Evolutionary conservation across 35 echinoderm and acorn worm genomes (phyloP), one percentile per base, ranked within the genome.

Genomic region (Lytechinus pictus): DNA sequence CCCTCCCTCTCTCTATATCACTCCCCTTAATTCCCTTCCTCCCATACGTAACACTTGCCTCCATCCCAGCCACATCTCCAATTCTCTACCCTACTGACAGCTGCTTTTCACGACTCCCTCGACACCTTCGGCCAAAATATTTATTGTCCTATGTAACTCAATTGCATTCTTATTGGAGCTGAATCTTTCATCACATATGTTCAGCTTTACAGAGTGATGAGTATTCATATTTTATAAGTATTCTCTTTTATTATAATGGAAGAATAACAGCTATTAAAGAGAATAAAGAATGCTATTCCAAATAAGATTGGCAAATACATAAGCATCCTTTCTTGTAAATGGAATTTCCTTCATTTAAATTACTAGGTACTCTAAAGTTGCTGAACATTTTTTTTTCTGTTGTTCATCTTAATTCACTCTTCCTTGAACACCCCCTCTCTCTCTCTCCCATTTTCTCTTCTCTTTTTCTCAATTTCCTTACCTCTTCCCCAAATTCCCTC

Each of bases 101-200:
- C 61, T 71, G 61, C 14, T 71, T 71, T 71, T 71, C 61, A 71
- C 24, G 16, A 19, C 14, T 71, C 61, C 61, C 61, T 16, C 6
- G 61, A 71, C 61, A 71, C 61, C 61, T 71, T 21, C 6, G 24
- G 12, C 10, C 14, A 14, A 71, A 71, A 71, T 71, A 71, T 71
- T 71, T 21, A 71, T 71, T 13, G 61, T 71, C 61, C 61, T 71
- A 21, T 71, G 61, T 71, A 71, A 60, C 57, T 19, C 12, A 71
- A 71, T 71, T 71, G 61, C 61, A 71, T 71, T 71, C 61, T 71
- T 71, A 71, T 71, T 71, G 61, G 61, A 71, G 33, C 61, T 71
- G 61, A 21, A 71, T 71, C 61, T 19, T 24, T 71, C 61, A 21
- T 19, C 24, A 71, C 61, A 71, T 71, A 71, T 71, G 61, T 71